A percentile compares a stretch with the other conserved stretches of the same genome.
Evolutionary conservation across 1,140 invertebrate species (phyloP).

Genomic region (Trigoniulus corallinus): DNA sequence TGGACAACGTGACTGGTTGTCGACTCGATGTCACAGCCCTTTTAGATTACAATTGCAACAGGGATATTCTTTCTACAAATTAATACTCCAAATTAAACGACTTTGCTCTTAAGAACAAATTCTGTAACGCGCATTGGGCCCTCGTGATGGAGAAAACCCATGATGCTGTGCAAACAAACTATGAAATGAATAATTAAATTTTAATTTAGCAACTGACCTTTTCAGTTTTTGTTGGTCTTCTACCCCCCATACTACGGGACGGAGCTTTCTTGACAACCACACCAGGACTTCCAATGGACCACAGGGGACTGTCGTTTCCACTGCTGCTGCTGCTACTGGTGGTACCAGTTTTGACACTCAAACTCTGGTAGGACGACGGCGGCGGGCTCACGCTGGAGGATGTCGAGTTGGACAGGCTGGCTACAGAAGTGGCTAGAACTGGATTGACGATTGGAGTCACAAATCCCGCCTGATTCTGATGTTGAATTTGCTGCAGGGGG

Average conservation of each 20-base stretch:
- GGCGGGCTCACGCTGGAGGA: background rate
- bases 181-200: too few species aligned
- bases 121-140: too few species aligned
- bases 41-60: too few species aligned
- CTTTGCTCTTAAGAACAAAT: too few species aligned
- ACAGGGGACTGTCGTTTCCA: conserved; percentile 20
- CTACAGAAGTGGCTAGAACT: background rate
- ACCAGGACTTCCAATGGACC: background rate
- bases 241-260: conserved; percentile 53
- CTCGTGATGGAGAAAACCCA: too few species aligned
- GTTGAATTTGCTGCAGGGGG: conserved; percentile 27
- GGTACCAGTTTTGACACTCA: conserved; percentile 17
- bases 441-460: conserved; percentile 55
- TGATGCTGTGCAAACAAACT: too few species aligned
- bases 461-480: conserved; percentile 74
- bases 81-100: too few species aligned
- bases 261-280: conserved; percentile 17
- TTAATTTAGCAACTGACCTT: conserved; percentile 13
- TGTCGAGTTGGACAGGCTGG: background rate
- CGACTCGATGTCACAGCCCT: too few species aligned
- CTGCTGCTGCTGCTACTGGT: conserved; percentile 19
- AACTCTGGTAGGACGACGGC: background rate
- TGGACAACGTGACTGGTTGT: too few species aligned
- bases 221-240: conserved; percentile 46
- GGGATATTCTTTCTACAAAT: too few species aligned